phyloP scores from a whole-genome alignment of 2,113 vertebrate species.

The Pan troglodytes region DNA sequence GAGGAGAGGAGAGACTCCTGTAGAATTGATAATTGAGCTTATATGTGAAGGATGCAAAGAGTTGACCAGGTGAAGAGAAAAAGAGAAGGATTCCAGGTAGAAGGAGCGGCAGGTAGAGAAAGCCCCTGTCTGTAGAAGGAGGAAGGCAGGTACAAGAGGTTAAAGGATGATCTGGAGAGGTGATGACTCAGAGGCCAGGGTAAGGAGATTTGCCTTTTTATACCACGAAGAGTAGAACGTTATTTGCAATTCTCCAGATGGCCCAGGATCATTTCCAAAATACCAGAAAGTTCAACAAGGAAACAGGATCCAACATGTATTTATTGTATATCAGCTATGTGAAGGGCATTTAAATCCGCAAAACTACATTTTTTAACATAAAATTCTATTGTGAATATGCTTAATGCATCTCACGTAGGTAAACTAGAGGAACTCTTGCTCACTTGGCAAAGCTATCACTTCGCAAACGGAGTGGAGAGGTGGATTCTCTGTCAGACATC shows the following conservation, averaged over 20 bases:
- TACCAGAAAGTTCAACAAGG: background rate
- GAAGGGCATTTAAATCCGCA: background rate
- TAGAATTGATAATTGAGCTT: accelerated
- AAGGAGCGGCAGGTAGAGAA: accelerated
- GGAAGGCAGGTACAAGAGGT: background rate
- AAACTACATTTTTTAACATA: background rate
- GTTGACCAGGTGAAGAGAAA: background rate
- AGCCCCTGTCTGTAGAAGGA: background rate
- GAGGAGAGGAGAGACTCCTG: too few relatives aligned
- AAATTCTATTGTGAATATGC: background rate
- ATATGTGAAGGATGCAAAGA: background rate
- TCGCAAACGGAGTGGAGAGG: background rate
- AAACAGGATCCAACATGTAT: background rate
- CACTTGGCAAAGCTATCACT: background rate
- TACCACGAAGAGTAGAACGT: background rate
- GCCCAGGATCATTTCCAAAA: background rate
- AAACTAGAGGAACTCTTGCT: background rate
- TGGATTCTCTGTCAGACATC: background rate
- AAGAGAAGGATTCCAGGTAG: background rate
- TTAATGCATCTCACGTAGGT: background rate
- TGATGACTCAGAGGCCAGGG: background rate
- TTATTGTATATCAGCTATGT: too few relatives aligned
- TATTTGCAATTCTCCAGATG: background rate
- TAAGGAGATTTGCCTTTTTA: background rate
- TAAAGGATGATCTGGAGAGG: background rate